Conservation (phyloP, 2,113 vertebrate species). For the Cervus canadensis region DNA sequence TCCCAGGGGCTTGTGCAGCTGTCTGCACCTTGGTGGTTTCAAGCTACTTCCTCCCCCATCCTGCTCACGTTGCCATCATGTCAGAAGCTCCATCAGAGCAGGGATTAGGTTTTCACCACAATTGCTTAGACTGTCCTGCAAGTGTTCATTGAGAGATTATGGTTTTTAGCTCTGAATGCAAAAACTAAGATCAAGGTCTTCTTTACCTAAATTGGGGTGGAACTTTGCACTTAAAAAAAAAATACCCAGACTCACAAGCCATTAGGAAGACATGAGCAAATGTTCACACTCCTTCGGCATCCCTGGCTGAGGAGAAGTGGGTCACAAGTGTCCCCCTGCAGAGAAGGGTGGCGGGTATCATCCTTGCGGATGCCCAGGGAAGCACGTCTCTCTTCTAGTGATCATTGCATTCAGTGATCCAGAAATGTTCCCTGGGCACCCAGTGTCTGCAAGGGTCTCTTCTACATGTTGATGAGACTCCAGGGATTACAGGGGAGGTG, state of each 20-base stretch:
- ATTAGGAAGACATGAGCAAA: neutral
- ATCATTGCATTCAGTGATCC: neutral
- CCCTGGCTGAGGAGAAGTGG: neutral
- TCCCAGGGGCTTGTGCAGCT: neutral
- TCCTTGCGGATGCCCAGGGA: neutral
- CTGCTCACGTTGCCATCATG: rapidly evolving
- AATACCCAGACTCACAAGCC: neutral
- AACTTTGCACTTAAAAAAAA: neutral
- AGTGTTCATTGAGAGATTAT: neutral
- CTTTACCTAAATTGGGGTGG: neutral
- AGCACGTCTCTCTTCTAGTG: neutral
- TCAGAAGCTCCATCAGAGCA: neutral
- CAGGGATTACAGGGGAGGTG: rapidly evolving
- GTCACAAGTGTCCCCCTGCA: neutral
- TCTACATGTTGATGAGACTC: neutral
- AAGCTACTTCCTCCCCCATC: neutral
- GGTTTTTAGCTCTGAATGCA: neutral
- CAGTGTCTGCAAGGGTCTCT: neutral
- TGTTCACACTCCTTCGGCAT: neutral
- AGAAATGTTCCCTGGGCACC: neutral
- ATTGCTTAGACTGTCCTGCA: neutral
- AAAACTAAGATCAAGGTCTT: neutral
- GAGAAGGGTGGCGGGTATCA: neutral
- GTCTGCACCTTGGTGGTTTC: neutral
- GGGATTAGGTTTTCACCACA: too few relatives aligned